These are phyloP conservation scores for Pituophis catenifer DNA, from an alignment of 2,113 vertebrate species.

Conservation along the genomic window DNA sequence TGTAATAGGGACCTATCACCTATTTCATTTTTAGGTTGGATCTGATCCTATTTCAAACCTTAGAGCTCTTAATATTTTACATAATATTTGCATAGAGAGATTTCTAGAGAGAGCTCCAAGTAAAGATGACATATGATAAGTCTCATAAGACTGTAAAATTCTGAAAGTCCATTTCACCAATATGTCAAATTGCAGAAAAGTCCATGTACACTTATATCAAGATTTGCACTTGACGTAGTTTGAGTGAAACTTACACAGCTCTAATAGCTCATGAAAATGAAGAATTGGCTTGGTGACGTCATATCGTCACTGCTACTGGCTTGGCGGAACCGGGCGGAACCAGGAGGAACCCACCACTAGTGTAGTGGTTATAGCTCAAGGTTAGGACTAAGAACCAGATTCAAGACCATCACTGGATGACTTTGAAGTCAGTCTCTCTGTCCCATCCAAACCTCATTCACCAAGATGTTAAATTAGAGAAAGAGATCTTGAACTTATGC, in stretches of 20 bases:
- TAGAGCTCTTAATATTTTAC: neutral
- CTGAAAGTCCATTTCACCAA: neutral
- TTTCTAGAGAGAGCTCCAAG: neutral
- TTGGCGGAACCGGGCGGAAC: no score
- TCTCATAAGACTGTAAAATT: neutral
- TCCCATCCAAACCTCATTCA: no score
- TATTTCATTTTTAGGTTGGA: neutral
- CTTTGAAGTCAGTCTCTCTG: no score
- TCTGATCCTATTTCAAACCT: neutral
- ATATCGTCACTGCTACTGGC: no score
- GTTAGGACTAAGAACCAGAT: no score
- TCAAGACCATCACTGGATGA: no score
- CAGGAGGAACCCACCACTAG: no score
- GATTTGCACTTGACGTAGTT: no score
- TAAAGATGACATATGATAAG: neutral
- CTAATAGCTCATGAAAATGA: neutral
- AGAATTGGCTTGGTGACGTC: neutral
- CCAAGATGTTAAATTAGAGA: neutral
- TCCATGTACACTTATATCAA: neutral
- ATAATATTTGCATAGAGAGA: neutral
- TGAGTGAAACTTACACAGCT: neutral
- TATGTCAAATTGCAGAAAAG: neutral
- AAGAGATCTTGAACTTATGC: neutral
- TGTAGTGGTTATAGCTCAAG: rapidly evolving
- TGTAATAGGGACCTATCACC: neutral